Base-by-base conservation (phyloP, 2,888 invertebrate species). In the Petrolisthes cinctipes region DNA sequence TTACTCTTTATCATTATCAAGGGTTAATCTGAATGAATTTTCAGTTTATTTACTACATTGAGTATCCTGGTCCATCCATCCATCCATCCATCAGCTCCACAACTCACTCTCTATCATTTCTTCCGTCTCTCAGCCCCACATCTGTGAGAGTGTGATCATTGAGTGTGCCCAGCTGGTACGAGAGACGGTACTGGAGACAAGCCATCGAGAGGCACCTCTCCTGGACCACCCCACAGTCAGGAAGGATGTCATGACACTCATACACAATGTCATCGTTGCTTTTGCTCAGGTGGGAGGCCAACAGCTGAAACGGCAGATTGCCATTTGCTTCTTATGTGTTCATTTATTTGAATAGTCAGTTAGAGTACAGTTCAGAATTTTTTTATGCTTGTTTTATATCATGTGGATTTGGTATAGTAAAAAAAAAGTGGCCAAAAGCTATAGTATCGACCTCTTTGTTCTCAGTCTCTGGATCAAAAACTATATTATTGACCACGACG, bases 121-220 rank as follows among this genome's bases (percentile, higher is more conserved):
- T 54, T 17, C 56, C 54, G 4, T 9, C 91, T 92, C 92, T 73
- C 92, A 96, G 94, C 96, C 97, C 5, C 94, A 95, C 5, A 93
- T 95, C 88, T 95, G 96, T 92, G 96, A 97, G 92, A 94, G 95
- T 91, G 94, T 96, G 91, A 94, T 97, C 4, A 94, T 95, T 91
- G 96, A 96, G 92, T 95, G 96, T 0, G 93, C 96, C n/a, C 94
- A 93, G 89, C 92, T 93, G 85, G 93, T 94, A 94, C 95, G 93
- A 91, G 96, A 96, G 91, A 95, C 96, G 0, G 95, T 96, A 82
- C 94, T 96, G 82, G 94, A 95, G 90, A 95, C 95, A 78, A 96
- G 96, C 91, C 94, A 95, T 14, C 94, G 95, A 91, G 96, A 96
- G 93, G 93, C 93, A 6, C 93, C 94, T 3, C 92, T 95, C 20